phyloP scores from a whole-genome alignment of 92 coral and sea anemone genomes.

The Zoanthus solanderi region DNA sequence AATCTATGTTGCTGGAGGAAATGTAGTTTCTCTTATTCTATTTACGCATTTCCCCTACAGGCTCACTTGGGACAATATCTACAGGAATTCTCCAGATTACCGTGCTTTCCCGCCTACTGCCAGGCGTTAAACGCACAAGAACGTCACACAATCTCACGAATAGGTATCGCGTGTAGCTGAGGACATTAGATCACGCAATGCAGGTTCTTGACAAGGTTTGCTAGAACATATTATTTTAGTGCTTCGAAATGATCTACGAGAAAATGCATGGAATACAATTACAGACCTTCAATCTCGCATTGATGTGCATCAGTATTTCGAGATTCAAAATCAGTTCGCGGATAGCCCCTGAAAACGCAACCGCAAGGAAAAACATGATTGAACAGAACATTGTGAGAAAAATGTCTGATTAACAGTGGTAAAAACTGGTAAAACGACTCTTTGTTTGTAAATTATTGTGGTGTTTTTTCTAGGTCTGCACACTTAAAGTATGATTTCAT shows the following conservation, averaged over 20 bases:
- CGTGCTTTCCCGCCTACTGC: conserved; percentile 85
- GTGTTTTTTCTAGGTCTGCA: too few relatives aligned
- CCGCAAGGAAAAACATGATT: not conserved
- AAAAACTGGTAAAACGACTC: not conserved
- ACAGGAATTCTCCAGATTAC: conserved; percentile 84
- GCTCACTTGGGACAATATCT: conserved; percentile 87
- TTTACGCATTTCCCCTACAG: conserved; percentile 55
- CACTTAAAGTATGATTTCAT: too few relatives aligned
- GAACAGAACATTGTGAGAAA: not conserved
- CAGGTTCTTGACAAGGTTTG: conserved; percentile 31
- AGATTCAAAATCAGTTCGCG: too few relatives aligned
- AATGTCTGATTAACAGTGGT: not conserved
- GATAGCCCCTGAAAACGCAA: not conserved
- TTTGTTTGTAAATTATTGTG: not conserved
- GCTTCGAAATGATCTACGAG: not conserved
- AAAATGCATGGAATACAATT: not conserved
- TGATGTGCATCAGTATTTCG: not conserved
- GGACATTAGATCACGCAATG: not conserved
- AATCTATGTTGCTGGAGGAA: not conserved
- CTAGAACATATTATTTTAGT: conserved; percentile 11
- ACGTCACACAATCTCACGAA: conserved; percentile 87
- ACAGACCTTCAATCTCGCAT: not conserved
- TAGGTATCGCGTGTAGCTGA: conserved; percentile 74
- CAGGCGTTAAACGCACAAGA: conserved; percentile 93
- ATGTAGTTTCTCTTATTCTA: not conserved